Evolutionary conservation across 1,140 invertebrate species (phyloP).

Genomic region (Helicorthomorpha holstii): DNA sequence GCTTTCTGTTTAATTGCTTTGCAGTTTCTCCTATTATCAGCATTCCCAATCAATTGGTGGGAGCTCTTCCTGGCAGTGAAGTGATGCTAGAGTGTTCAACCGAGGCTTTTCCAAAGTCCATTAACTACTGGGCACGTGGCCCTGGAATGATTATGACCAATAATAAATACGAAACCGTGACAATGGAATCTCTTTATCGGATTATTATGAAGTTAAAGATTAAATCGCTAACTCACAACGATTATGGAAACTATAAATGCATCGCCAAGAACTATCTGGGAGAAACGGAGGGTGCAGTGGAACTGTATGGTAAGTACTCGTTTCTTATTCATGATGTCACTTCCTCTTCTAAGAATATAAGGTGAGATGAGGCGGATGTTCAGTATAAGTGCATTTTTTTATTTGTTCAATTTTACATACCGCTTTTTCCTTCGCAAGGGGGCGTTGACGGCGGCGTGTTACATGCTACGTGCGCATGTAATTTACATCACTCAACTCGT

Average conservation of each 20-base stretch:
- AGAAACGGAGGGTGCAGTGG: conserved; percentile 76
- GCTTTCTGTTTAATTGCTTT: conserved; percentile 17
- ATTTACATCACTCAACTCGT: no score
- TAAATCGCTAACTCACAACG: conserved; percentile 20
- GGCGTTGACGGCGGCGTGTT: no score
- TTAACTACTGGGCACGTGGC: conserved; percentile 10
- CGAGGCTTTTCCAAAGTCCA: conserved; percentile 17
- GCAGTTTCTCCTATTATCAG: conserved; percentile 28
- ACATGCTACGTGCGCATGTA: no score
- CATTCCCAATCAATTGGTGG: conserved; percentile 29
- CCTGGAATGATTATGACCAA: conserved; percentile 7
- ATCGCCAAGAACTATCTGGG: conserved; percentile 76
- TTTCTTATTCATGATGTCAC: no score
- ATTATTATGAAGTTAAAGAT: conserved; percentile 27
- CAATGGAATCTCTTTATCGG: conserved; percentile 18
- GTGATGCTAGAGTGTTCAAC: conserved; percentile 27
- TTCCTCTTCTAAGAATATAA: no score
- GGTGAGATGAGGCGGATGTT: no score
- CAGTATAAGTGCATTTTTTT: no score
- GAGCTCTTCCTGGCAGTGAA: conserved; percentile 24
- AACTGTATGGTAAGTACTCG: conserved; percentile 78
- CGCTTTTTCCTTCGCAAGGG: no score
- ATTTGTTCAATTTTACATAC: no score
- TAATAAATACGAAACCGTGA: conserved; percentile 4
- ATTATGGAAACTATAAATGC: conserved; percentile 30